Evolutionary conservation across 2,113 vertebrate genomes (phyloP), one percentile per base, ranked within the genome.

Genomic region (Gymnobelideus leadbeateri): DNA sequence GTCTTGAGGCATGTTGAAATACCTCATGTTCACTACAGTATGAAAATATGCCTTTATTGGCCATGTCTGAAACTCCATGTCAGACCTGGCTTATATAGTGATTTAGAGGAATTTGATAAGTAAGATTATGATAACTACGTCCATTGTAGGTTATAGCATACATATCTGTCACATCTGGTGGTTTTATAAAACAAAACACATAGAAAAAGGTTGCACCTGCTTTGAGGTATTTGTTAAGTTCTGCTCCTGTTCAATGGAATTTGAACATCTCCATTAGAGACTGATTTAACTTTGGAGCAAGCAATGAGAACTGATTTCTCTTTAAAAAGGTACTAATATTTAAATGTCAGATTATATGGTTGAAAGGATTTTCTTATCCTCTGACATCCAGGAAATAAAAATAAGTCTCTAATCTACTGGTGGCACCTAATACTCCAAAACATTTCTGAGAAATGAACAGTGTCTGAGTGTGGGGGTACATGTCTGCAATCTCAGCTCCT

Each of bases 341-440:
- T 91, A 90, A 51, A 68, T 52, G 46, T 93, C 50, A 92, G 54
- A 43, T 28, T 47, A 49, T 8, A 51, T n/a, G 68, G 52, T 91
- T 51, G 91, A 93, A 92, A 96, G 94, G 49, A 31, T 0, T 21
- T 52, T 90, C 94, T 95, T 92, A 57, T 47, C 46, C 47, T 95
- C 68, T 47, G n/a, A 95, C 94, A 55, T 50, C 49, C 53, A 93
- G 92, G 93, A 94, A 94, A 90, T 91, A 53, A 95, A 54, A 92
- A 49, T 77, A 68, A 37, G 23, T 23, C 24, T 91, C 52, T 95
- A 52, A 77, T 95, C 91, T 97, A 90, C 91, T 90, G 95, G 16
- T 93, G 91, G 92, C 68, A 94, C 90, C 91, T 95, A 53, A 51
- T 91, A 94, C 92, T 94, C 97, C 68, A 94, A 96, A 97, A 95